Percentiles rank a stretch among this genome's conserved stretches.
Conservation (phyloP, 2,113 vertebrate genomes). For the Cyprinodon brontotheroides region DNA sequence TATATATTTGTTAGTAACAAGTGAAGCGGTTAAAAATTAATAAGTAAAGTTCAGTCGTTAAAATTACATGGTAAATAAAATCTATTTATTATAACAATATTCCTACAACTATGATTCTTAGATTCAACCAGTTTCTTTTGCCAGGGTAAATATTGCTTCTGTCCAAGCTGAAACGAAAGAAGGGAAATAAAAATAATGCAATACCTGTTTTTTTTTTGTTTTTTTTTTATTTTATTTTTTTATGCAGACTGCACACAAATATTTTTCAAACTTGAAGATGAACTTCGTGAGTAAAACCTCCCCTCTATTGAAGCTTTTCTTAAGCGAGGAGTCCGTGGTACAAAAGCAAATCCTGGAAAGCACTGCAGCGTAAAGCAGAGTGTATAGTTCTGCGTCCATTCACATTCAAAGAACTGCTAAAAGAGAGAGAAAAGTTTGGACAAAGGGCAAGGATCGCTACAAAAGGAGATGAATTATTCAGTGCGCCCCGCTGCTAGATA, state of each 20-base stretch:
- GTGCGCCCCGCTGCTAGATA: slow-evolving; percentile 87
- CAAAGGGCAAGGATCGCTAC: slow-evolving; percentile 84
- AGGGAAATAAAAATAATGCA: slow-evolving; percentile 39
- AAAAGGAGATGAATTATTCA: slow-evolving; percentile 87
- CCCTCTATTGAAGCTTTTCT: slow-evolving; percentile 81
- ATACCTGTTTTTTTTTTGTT: neutral
- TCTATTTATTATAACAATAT: neutral
- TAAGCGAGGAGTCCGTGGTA: slow-evolving; percentile 78
- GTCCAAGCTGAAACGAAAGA: slow-evolving; percentile 52
- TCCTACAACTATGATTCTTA: neutral
- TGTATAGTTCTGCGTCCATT: slow-evolving; percentile 76
- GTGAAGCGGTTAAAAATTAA: too few species aligned
- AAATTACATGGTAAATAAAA: neutral
- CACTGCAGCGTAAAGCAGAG: slow-evolving; percentile 47
- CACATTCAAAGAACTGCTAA: slow-evolving; percentile 83
- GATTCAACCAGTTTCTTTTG: neutral
- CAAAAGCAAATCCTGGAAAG: slow-evolving; percentile 83
- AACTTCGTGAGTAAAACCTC: slow-evolving; percentile 80
- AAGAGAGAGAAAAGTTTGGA: slow-evolving; percentile 67
- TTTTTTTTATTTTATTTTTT: slow-evolving; percentile 18
- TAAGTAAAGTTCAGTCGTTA: too few species aligned
- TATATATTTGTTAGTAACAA: too few species aligned
- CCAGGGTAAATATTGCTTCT: neutral
- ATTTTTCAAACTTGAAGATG: slow-evolving; percentile 88
- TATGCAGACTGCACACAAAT: slow-evolving; percentile 54